phyloP scores from a whole-genome alignment of 2,113 vertebrate species.

The Meleagris gallopavo region DNA sequence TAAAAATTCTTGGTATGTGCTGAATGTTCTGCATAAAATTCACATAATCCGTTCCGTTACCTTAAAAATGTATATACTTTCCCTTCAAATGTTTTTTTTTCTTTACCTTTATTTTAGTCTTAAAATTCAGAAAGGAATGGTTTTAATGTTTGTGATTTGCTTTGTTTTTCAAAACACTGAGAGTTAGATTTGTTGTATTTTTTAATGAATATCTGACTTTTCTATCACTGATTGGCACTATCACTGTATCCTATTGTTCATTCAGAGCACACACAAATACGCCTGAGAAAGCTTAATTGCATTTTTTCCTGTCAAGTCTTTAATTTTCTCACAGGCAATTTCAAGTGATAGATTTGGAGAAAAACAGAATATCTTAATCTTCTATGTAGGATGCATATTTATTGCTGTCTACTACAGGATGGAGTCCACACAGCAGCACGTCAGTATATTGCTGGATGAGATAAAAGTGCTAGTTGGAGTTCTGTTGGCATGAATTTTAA shows the following conservation, averaged over 20 bases:
- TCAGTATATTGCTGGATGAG: not conserved
- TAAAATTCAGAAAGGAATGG: not conserved
- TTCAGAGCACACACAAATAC: not conserved
- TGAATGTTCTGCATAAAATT: constrained; percentile 15
- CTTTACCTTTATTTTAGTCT: not conserved
- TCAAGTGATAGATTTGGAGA: not conserved
- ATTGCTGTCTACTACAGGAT: not conserved
- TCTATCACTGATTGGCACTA: not conserved
- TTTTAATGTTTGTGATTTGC: not conserved
- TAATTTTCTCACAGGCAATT: constrained; percentile 18
- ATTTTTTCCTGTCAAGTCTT: constrained; percentile 19
- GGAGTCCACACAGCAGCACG: not conserved
- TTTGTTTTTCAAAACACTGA: constrained; percentile 8
- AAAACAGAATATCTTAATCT: constrained; percentile 13
- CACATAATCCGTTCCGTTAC: not conserved
- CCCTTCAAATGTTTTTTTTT: not conserved
- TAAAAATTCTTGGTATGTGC: not conserved
- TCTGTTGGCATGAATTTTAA: not conserved
- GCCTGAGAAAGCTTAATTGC: constrained; percentile 10
- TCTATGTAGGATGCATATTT: not conserved
- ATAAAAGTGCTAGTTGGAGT: not conserved
- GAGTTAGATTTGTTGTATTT: constrained; percentile 3
- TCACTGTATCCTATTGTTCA: not conserved
- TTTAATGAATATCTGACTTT: constrained; percentile 21
- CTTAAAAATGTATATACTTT: not conserved